Evolutionary conservation across 2,888 invertebrate genomes (phyloP).

Genomic region (Zelleria hepariella): DNA sequence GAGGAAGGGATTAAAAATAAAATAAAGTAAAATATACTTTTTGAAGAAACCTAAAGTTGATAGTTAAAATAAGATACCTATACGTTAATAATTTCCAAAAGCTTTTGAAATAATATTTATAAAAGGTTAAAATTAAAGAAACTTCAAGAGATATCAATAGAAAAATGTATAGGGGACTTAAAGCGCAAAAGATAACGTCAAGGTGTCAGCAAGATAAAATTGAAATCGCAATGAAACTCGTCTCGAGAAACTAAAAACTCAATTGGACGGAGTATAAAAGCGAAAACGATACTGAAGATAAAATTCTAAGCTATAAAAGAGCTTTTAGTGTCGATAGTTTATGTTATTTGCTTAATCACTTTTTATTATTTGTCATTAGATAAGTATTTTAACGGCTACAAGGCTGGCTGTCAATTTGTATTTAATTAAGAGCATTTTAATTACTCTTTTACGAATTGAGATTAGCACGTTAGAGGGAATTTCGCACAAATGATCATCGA

Average conservation of each 20-base stretch:
- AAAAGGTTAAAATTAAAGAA: background rate
- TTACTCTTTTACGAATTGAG: no score
- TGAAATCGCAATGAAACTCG: background rate
- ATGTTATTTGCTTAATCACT: background rate
- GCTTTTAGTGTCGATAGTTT: background rate
- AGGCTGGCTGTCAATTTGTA: no score
- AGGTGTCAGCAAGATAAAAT: background rate
- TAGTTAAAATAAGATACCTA: no score
- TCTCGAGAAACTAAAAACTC: constrained; percentile 2
- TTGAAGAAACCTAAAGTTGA: no score
- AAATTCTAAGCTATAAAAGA: background rate
- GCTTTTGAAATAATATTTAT: no score
- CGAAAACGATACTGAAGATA: background rate
- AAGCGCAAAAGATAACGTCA: background rate
- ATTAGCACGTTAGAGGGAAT: no score
- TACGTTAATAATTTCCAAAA: no score
- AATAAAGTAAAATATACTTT: no score
- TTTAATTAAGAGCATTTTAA: no score
- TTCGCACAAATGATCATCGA: no score
- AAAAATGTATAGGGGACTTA: background rate
- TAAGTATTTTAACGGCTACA: no score
- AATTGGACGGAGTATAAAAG: background rate
- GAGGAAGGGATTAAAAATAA: no score
- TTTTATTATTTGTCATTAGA: background rate
- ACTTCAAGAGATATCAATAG: background rate